Conservation (phyloP, 2,888 invertebrate species). For the Apodemia zela region DNA sequence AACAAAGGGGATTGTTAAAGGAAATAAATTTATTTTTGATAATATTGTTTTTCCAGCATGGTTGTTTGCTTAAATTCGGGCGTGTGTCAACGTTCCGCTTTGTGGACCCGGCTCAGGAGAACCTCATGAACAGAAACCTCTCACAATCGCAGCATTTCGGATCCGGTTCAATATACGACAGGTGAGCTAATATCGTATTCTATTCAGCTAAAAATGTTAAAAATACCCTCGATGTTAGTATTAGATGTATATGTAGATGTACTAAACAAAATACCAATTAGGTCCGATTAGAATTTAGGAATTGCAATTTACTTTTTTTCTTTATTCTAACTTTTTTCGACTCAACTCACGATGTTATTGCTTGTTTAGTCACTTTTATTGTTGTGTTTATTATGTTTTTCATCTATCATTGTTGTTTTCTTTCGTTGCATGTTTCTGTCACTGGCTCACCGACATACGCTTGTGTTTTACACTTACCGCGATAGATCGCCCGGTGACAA, state of each 20-base stretch:
- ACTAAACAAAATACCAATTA: background rate
- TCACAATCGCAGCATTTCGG: constrained; percentile 86
- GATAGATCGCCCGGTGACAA: constrained; percentile 74
- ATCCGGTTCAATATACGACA: constrained; percentile 90
- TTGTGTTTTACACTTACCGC: constrained; percentile 62
- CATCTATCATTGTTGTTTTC: constrained; percentile 55
- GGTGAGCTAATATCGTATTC: constrained; percentile 65
- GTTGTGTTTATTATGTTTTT: constrained; percentile 51
- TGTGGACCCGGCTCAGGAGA: constrained; percentile 91
- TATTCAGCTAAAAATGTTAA: constrained; percentile 1
- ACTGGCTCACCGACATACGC: constrained; percentile 76
- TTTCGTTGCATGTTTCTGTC: constrained; percentile 75
- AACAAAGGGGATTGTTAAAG: too few species aligned
- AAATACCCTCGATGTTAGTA: constrained; percentile 7
- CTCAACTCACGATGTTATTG: constrained; percentile 42
- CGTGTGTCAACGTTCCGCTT: constrained; percentile 92
- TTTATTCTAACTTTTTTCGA: constrained; percentile 44
- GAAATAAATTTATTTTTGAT: background rate
- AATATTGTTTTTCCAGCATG: constrained; percentile 79
- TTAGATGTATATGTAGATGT: constrained; percentile 10
- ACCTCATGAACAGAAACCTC: constrained; percentile 87
- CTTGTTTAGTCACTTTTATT: constrained; percentile 55
- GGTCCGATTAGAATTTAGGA: constrained; percentile 10
- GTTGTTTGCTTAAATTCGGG: constrained; percentile 91
- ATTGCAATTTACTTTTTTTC: constrained; percentile 27